A percentile compares a stretch with the other conserved stretches of the same genome.
These are phyloP conservation scores for Scolopax bukidnonensis DNA, from an alignment of 2,797 vertebrate species.

Conservation along the genomic window DNA sequence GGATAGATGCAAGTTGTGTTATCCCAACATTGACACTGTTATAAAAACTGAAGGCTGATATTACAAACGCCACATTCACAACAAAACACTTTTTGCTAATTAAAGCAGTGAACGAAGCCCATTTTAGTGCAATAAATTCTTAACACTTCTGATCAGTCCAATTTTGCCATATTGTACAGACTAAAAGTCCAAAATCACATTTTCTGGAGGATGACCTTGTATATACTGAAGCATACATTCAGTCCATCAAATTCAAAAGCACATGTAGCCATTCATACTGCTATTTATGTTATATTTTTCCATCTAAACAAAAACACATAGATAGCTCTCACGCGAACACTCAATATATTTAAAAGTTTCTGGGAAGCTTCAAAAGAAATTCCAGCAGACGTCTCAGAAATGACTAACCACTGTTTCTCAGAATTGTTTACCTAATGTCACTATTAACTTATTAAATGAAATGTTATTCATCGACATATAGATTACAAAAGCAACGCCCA, in stretches of 20 bases:
- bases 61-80: neutral
- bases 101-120: neutral
- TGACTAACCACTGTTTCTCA: neutral
- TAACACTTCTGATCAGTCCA: neutral
- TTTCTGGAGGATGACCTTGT: neutral
- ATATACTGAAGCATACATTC: neutral
- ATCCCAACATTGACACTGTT: neutral
- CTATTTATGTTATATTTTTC: neutral
- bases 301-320: neutral
- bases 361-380: neutral
- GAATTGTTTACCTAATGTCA: neutral
- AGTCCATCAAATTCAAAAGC: neutral
- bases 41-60: neutral
- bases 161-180: neutral
- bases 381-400: neutral
- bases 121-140: neutral
- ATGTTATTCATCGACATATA: neutral
- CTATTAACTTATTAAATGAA: neutral
- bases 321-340: neutral
- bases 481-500: neutral
- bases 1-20: neutral
- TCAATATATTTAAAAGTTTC: neutral
- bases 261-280: neutral
- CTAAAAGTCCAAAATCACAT: neutral
- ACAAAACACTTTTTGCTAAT: neutral